Conservation (phyloP, 2,888 invertebrate species). For the Cepaea hortensis region DNA sequence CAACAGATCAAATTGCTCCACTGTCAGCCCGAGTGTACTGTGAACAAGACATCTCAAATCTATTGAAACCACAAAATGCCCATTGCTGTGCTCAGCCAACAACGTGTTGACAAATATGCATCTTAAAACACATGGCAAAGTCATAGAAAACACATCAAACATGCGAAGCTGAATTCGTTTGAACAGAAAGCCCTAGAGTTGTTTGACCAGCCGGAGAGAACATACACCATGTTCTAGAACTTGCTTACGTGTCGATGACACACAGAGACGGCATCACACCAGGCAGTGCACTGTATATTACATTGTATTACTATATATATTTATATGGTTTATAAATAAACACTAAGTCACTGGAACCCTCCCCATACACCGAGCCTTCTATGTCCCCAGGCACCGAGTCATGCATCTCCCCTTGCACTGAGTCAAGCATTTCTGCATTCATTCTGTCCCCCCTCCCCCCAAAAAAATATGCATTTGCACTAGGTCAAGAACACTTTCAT, state of each 20-base stretch:
- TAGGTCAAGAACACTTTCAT: too few species aligned
- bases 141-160: slow-evolving; percentile 9
- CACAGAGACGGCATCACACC: not conserved
- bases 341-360: too few species aligned
- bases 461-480: too few species aligned
- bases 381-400: too few species aligned
- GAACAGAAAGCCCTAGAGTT: slow-evolving; percentile 46
- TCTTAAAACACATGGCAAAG: not conserved
- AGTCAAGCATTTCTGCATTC: too few species aligned
- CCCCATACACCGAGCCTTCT: too few species aligned
- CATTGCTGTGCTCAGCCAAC: slow-evolving; percentile 4
- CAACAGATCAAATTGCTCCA: not conserved
- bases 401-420: too few species aligned
- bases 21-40: slow-evolving; percentile 6
- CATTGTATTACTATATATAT: too few species aligned
- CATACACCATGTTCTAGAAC: not conserved
- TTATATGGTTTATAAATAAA: too few species aligned
- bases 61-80: not conserved
- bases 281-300: too few species aligned
- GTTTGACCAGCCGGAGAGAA: slow-evolving; percentile 11
- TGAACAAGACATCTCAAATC: slow-evolving; percentile 20
- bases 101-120: not conserved
- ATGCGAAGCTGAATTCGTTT: slow-evolving; percentile 26
- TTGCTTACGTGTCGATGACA: not conserved
- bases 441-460: too few species aligned